Conservation (phyloP, 1,140 invertebrate species). For the Pseudomyrmex dendroicus region DNA sequence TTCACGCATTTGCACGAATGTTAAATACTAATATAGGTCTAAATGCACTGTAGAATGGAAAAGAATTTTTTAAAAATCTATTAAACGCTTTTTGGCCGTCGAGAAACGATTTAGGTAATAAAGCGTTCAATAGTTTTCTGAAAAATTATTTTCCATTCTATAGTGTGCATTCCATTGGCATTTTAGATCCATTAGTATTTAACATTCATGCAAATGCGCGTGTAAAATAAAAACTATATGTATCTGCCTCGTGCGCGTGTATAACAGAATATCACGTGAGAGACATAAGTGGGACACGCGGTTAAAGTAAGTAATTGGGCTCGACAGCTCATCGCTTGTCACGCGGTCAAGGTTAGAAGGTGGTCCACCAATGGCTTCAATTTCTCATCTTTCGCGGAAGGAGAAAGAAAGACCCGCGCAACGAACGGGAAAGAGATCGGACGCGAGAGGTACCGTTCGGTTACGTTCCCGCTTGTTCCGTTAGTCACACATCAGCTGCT, state of each 20-base stretch:
- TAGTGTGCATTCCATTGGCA: too few relatives aligned
- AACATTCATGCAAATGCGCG: too few relatives aligned
- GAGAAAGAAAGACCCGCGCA: slow-evolving; percentile 34
- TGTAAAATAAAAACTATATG: too few relatives aligned
- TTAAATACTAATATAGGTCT: not conserved
- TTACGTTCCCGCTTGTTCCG: slow-evolving; percentile 62
- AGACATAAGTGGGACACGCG: slow-evolving; percentile 9
- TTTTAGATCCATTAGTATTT: too few relatives aligned
- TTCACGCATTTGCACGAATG: too few relatives aligned
- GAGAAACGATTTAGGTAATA: too few relatives aligned
- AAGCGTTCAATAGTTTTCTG: too few relatives aligned
- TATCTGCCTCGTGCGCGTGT: too few relatives aligned
- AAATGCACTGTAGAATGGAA: not conserved
- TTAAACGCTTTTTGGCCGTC: not conserved
- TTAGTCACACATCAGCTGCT: slow-evolving; percentile 63
- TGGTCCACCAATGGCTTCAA: slow-evolving; percentile 8
- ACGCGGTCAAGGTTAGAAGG: slow-evolving; percentile 60
- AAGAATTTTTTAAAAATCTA: not conserved
- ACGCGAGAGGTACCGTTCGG: slow-evolving; percentile 67
- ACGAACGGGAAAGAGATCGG: slow-evolving; percentile 43
- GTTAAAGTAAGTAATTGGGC: slow-evolving; percentile 33
- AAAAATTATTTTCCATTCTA: too few relatives aligned
- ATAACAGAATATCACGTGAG: not conserved
- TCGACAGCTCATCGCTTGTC: not conserved
- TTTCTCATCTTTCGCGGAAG: not conserved